phyloP scores from a whole-genome alignment of 2,888 invertebrate genomes.

The Aethes cnicana region DNA sequence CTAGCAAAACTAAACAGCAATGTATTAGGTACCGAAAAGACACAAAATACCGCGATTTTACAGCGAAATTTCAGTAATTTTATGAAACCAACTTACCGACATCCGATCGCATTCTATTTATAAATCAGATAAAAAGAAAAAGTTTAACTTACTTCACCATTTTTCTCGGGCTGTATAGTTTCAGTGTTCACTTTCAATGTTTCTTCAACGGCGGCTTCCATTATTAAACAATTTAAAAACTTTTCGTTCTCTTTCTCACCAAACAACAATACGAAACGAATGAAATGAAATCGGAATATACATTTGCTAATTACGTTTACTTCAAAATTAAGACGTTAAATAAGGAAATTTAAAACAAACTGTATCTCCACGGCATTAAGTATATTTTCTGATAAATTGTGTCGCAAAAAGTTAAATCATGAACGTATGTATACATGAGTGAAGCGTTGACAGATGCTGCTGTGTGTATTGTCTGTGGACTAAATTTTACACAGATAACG shows the following conservation, averaged over 20 bases:
- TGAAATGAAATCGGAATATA: conserved; percentile 30
- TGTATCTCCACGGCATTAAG: accelerated
- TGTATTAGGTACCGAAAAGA: not conserved
- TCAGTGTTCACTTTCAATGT: conserved; percentile 53
- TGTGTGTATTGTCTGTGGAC: conserved; percentile 8
- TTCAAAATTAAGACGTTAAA: not conserved
- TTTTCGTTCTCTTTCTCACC: conserved; percentile 6
- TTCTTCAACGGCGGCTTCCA: conserved; percentile 65
- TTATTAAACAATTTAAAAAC: conserved; percentile 39
- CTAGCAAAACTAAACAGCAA: not conserved
- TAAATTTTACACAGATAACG: not conserved
- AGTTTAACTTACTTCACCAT: conserved; percentile 53
- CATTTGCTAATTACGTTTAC: conserved; percentile 9
- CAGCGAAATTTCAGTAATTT: conserved; percentile 18
- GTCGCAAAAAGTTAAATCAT: not conserved
- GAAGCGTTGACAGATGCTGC: conserved; percentile 1
- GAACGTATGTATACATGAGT: not conserved
- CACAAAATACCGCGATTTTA: not conserved
- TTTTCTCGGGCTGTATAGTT: conserved; percentile 48
- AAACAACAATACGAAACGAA: conserved; percentile 35
- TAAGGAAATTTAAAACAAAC: not conserved
- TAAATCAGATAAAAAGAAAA: conserved; percentile 48
- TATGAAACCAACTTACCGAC: conserved; percentile 49
- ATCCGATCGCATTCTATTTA: conserved; percentile 72
- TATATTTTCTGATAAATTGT: not conserved